Evolutionary conservation across 2,113 vertebrate species (phyloP).

Genomic region (Rissa tridactyla): DNA sequence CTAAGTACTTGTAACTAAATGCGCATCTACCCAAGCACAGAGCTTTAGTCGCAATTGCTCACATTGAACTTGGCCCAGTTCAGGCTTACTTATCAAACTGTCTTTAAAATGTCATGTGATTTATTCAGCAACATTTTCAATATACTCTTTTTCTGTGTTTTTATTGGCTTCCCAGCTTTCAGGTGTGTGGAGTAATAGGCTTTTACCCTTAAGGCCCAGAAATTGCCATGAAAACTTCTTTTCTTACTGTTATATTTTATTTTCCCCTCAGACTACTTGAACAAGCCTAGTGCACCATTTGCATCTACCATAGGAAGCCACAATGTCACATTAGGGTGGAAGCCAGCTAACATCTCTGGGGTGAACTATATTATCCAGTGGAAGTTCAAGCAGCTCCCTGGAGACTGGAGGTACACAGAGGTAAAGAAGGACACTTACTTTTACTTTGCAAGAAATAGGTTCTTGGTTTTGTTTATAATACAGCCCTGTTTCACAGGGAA

Average conservation of each 20-base stretch:
- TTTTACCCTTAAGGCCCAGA: background rate
- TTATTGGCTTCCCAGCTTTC: background rate
- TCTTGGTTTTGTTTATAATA: background rate
- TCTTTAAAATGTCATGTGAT: background rate
- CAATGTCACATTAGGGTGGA: slow-evolving; percentile 72
- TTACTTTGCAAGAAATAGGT: background rate
- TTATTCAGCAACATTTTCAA: background rate
- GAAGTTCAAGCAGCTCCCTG: slow-evolving; percentile 69
- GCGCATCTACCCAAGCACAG: background rate
- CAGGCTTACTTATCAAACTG: background rate
- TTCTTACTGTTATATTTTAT: background rate
- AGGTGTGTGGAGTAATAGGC: background rate
- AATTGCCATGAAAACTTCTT: background rate
- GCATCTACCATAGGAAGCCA: slow-evolving; percentile 69
- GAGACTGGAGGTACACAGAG: slow-evolving; percentile 76
- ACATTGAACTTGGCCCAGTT: background rate
- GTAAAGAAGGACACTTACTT: slow-evolving; percentile 30
- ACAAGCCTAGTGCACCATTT: slow-evolving; percentile 66
- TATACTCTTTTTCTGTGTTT: background rate
- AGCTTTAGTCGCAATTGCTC: background rate
- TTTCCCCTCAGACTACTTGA: slow-evolving; percentile 50
- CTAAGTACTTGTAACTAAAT: background rate
- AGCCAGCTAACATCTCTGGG: slow-evolving; percentile 68
- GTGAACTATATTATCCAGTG: slow-evolving; percentile 77
- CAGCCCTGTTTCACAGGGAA: background rate